Percentiles rank a stretch among this genome's conserved stretches.
These are phyloP conservation scores for Chiloscyllium plagiosum DNA, from an alignment of 2,113 vertebrate species.

Conservation along the genomic window DNA sequence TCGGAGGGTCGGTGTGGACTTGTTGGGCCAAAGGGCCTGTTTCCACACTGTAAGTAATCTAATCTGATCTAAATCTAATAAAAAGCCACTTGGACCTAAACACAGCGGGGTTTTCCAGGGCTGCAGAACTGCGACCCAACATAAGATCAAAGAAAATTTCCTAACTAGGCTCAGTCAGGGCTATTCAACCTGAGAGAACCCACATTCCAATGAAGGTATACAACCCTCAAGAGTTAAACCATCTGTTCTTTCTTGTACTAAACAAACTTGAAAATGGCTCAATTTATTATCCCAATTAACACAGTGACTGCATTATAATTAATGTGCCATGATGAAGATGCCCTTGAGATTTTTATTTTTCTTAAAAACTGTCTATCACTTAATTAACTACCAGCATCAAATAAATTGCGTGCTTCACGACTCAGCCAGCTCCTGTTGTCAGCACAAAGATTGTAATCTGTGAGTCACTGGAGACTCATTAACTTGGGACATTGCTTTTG, in stretches of 20 bases:
- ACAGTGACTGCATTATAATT: neutral
- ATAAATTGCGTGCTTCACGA: neutral
- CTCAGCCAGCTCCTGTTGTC: neutral
- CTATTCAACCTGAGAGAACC: neutral
- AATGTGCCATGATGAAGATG: neutral
- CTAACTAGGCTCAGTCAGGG: neutral
- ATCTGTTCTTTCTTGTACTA: neutral
- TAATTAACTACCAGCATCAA: slow-evolving; percentile 3
- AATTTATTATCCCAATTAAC: slow-evolving; percentile 14
- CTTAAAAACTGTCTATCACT: neutral
- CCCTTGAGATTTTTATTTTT: neutral
- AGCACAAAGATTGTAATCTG: slow-evolving; percentile 25
- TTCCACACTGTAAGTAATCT: too few species aligned
- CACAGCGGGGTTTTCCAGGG: neutral
- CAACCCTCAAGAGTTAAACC: neutral
- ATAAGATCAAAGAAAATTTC: neutral
- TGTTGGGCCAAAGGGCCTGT: too few species aligned
- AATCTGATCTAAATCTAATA: too few species aligned
- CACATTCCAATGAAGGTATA: neutral
- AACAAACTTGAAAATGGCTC: neutral
- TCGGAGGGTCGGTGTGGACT: too few species aligned
- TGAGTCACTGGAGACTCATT: slow-evolving; percentile 35
- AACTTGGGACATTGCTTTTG: slow-evolving; percentile 1
- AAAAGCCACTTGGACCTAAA: neutral
- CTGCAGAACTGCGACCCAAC: neutral